These are phyloP conservation scores for Nyctalus aviator DNA, from an alignment of 2,797 vertebrate species.

Conservation along the genomic window DNA sequence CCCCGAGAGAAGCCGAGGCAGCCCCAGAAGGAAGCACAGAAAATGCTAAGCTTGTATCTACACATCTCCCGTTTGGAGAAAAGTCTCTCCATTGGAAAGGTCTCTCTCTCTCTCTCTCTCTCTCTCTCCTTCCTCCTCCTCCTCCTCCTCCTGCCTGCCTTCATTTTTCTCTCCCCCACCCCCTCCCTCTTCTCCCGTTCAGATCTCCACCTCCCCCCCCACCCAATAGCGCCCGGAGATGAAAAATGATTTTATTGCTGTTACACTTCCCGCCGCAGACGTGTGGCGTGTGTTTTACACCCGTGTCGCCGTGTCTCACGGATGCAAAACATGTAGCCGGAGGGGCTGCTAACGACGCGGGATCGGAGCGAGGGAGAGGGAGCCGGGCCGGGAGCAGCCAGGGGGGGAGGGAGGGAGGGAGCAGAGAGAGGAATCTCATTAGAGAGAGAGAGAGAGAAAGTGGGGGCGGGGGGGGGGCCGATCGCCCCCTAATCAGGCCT, in stretches of 20 bases:
- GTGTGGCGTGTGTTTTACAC: conserved; percentile 92
- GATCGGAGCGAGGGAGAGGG: conserved; percentile 82
- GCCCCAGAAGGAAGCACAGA: background rate
- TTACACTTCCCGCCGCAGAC: conserved; percentile 89
- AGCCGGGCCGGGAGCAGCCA: conserved; percentile 25
- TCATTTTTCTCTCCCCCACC: background rate
- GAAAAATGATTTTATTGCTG: conserved; percentile 85
- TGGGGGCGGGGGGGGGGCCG: conserved; percentile 40
- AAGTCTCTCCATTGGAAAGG: background rate
- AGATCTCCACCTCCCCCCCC: background rate
- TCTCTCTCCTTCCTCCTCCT: fast-evolving
- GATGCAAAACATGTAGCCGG: conserved; percentile 93
- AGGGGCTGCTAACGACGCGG: conserved; percentile 93
- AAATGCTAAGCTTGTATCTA: background rate
- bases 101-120: background rate
- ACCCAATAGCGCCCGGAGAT: conserved; percentile 73
- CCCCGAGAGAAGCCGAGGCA: background rate
- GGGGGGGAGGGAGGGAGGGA: background rate
- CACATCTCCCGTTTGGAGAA: background rate
- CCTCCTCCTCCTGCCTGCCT: fast-evolving
- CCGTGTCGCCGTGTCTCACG: conserved; percentile 91
- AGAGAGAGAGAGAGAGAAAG: background rate
- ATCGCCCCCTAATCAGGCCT: conserved; percentile 73
- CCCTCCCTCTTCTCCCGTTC: background rate
- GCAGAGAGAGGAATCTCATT: conserved; percentile 20